Evolutionary conservation across 2,113 vertebrate genomes (phyloP).

Genomic region (Tapirus terrestris): DNA sequence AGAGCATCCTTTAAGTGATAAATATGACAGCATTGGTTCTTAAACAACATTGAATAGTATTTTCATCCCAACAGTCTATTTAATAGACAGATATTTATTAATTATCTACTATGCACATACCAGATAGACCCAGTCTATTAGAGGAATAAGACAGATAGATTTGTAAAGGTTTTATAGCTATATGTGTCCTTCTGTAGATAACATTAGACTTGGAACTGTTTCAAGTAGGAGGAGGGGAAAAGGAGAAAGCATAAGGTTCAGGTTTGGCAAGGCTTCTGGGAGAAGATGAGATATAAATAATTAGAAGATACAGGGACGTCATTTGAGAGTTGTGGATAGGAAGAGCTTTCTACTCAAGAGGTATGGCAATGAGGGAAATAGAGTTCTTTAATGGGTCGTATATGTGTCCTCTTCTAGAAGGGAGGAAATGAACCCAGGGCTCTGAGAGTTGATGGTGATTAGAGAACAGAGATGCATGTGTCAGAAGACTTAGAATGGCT

Average conservation of each 20-base stretch:
- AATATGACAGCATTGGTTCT: neutral
- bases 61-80: neutral
- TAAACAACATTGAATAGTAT: neutral
- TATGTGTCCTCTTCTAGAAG: neutral
- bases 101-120: neutral
- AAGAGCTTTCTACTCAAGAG: neutral
- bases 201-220: neutral
- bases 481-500: neutral
- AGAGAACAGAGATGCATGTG: neutral
- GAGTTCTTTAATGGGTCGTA: neutral
- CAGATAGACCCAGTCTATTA: neutral
- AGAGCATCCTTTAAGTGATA: neutral
- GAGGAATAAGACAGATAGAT: neutral
- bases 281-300: neutral
- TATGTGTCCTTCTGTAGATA: constrained; percentile 17
- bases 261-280: neutral
- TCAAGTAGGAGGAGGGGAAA: neutral
- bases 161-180: neutral
- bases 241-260: neutral
- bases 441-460: neutral
- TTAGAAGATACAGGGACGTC: neutral
- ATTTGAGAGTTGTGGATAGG: neutral
- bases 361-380: neutral
- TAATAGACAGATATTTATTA: constrained; percentile 17
- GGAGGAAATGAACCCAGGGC: neutral